Evolutionary conservation across 92 coral and sea anemone species (phyloP).

Genomic region (Scolanthus callimorphus): DNA sequence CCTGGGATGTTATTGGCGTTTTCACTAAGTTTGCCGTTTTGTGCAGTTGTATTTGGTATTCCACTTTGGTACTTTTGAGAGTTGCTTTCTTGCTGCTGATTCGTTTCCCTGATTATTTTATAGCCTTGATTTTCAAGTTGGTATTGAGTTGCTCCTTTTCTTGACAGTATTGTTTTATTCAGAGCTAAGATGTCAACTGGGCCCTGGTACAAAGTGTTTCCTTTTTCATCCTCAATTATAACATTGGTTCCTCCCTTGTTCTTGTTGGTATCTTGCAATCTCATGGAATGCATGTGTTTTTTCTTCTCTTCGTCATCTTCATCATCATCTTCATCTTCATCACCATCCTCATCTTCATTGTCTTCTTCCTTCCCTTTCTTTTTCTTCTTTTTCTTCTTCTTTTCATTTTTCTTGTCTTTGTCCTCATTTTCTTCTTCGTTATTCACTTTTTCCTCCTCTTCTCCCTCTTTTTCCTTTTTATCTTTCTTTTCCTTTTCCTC

Average conservation of each 20-base stretch:
- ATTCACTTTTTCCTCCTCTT: background rate
- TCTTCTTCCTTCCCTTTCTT: conserved; percentile 2
- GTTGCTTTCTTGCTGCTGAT: background rate
- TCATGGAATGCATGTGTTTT: background rate
- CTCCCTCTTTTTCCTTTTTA: background rate
- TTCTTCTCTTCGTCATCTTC: background rate
- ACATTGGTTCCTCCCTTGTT: conserved; percentile 7
- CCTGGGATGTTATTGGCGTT: background rate
- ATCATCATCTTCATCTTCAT: background rate
- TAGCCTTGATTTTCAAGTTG: conserved; percentile 12
- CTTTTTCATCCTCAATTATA: conserved; percentile 34
- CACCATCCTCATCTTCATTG: too few relatives aligned
- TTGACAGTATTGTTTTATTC: conserved; percentile 22
- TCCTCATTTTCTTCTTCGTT: background rate
- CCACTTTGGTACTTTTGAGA: background rate
- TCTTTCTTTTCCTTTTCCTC: background rate
- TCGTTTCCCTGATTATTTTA: conserved; percentile 9
- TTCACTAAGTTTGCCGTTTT: background rate
- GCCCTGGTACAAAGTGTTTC: conserved; percentile 25
- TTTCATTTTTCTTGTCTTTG: background rate
- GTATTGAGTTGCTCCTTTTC: conserved; percentile 2
- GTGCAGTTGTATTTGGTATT: background rate
- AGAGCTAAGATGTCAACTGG: conserved; percentile 28
- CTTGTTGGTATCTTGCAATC: background rate
- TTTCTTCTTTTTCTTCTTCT: background rate